Base-by-base conservation (phyloP, 2,888 invertebrate species). In the Empis livida region DNA sequence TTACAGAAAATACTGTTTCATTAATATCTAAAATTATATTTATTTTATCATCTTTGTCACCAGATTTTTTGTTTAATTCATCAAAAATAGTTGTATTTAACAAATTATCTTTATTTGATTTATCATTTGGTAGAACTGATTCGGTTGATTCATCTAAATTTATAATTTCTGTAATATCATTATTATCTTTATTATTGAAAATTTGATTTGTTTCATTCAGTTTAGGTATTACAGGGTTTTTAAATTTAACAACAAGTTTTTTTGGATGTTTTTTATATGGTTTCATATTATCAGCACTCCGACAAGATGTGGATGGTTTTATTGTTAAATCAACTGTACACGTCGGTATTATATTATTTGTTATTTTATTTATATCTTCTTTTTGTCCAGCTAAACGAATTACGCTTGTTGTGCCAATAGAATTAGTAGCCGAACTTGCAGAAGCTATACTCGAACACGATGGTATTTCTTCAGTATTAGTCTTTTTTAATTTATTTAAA, bases 361-460 rank as follows among this genome's bases (percentile, higher is more conserved):
- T n/a, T 5, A n/a, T 35, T 35, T n/a, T n/a, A 35, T 35, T 35
- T n/a, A 35, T 4, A 35, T 35, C 35, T 13, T n/a, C 35, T n/a
- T 35, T 35, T 35, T 35, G 13, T 51, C 62, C 60, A 30, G 67
- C 68, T 58, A 68, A 61, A 30, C 68, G 64, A 50, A 68, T 68
- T 31, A 68, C 68, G 53, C 68, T 68, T 43, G 68, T 67, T 47
- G 59, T 63, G 23, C 61, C 61, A 40, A 59, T 53, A 14, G 56
- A 53, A 32, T 54, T 39, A 13, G 51, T 37, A 13, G 42, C 16
- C 31, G 46, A 39, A 2, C 47, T 17, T 4, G 32, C 10, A 11
- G 15, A 5, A 10, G 40, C 35, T 3, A 11, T 32, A 13, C 42
- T 32, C 27, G 38, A 32, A 42, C 32, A 42, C 10, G 40, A 53